phyloP scores from a whole-genome alignment of 2,797 vertebrate genomes.

The Lemur catta region DNA sequence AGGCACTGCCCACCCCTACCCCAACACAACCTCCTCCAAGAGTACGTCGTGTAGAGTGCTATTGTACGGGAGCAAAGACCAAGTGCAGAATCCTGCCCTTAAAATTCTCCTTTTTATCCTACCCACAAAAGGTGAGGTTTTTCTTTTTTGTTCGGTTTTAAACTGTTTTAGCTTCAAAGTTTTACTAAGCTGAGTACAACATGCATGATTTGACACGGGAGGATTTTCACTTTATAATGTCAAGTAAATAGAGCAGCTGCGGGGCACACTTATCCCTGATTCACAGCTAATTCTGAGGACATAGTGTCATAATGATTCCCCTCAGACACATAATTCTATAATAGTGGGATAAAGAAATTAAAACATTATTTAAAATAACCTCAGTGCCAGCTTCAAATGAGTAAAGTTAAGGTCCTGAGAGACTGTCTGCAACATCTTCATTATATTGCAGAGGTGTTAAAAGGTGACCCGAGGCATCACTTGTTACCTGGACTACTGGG shows the following conservation, averaged over 20 bases:
- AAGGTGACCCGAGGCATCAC: not conserved
- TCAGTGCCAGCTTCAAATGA: not conserved
- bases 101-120: not conserved
- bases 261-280: not conserved
- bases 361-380: not conserved
- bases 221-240: not conserved
- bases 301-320: not conserved
- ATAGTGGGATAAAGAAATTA: not conserved
- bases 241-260: not conserved
- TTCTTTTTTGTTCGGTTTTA: not conserved
- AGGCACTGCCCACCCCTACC: too few species aligned
- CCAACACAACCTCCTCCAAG: fast-evolving
- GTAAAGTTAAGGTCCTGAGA: not conserved
- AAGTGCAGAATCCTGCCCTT: not conserved
- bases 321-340: not conserved
- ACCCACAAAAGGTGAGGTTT: not conserved
- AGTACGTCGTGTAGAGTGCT: not conserved
- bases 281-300: not conserved
- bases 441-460: not conserved
- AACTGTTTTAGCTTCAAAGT: not conserved
- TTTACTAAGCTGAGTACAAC: not conserved
- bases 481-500: not conserved
- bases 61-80: not conserved
- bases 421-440: not conserved
- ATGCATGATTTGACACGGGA: not conserved